A percentile compares a stretch with the other conserved stretches of the same genome.
Evolutionary conservation across 1,140 invertebrate species (phyloP).

Genomic region (Nymphalis io): DNA sequence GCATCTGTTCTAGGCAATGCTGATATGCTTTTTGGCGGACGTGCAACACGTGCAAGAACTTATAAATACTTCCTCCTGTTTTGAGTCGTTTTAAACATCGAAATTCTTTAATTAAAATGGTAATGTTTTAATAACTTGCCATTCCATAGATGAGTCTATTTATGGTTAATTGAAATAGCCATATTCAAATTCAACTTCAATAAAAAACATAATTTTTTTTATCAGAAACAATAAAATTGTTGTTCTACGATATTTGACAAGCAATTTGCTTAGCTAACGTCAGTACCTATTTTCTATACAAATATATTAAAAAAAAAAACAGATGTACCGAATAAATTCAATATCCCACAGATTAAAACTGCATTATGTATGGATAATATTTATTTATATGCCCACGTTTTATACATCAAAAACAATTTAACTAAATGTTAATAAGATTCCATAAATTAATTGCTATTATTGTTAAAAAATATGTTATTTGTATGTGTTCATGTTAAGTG

Average conservation of each 20-base stretch:
- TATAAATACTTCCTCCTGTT: slow-evolving; percentile 39
- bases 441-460: slow-evolving; percentile 34
- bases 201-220: no score
- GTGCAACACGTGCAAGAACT: slow-evolving; percentile 51
- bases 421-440: slow-evolving; percentile 13
- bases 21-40: slow-evolving; percentile 49
- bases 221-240: no score
- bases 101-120: slow-evolving; percentile 16
- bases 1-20: slow-evolving; percentile 37
- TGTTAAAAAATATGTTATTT: slow-evolving; percentile 29
- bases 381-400: slow-evolving; percentile 8
- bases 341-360: not conserved
- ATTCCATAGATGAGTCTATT: not conserved
- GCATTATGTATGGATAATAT: not conserved
- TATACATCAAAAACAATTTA: slow-evolving; percentile 31
- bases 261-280: no score
- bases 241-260: no score
- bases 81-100: slow-evolving; percentile 9
- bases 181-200: no score
- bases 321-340: not conserved
- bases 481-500: slow-evolving; percentile 26
- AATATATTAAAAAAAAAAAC: no score
- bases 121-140: not conserved
- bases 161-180: not conserved
- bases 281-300: no score